Conservation (phyloP, 2,797 vertebrate genomes). For the Poeciliopsis gracilis region DNA sequence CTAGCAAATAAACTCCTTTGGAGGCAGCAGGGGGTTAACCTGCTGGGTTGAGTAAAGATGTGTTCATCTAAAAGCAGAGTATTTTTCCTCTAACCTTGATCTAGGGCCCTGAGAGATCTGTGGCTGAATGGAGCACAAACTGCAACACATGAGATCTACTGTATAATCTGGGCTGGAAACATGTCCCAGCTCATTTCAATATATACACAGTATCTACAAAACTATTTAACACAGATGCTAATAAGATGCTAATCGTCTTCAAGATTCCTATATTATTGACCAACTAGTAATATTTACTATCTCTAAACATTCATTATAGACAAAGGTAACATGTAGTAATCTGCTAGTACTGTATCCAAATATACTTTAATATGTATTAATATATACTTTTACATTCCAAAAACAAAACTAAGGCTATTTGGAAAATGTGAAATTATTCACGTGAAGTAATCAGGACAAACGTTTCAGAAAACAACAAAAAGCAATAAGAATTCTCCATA, state of each 20-base stretch:
- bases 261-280: neutral
- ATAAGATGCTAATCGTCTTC: neutral
- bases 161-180: conserved; percentile 20
- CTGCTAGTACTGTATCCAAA: too few species aligned
- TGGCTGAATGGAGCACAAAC: conserved; percentile 82
- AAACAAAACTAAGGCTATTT: too few species aligned
- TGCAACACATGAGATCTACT: conserved; percentile 37
- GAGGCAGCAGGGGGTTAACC: conserved; percentile 55
- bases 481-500: too few species aligned
- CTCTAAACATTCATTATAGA: neutral
- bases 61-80: conserved; percentile 22
- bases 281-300: neutral
- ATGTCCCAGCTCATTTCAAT: neutral
- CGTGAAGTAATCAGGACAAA: too few species aligned
- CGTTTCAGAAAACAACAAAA: too few species aligned
- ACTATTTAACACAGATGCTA: neutral
- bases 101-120: conserved; percentile 74
- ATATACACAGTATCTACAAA: neutral
- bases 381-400: too few species aligned
- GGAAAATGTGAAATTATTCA: too few species aligned
- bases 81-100: conserved; percentile 75
- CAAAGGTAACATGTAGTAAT: too few species aligned
- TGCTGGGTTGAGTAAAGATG: conserved; percentile 31
- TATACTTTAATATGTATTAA: too few species aligned
- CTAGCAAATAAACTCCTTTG: conserved; percentile 55